These are phyloP conservation scores for Parnassius apollo DNA, from an alignment of 2,888 invertebrate species.

Conservation along the genomic window DNA sequence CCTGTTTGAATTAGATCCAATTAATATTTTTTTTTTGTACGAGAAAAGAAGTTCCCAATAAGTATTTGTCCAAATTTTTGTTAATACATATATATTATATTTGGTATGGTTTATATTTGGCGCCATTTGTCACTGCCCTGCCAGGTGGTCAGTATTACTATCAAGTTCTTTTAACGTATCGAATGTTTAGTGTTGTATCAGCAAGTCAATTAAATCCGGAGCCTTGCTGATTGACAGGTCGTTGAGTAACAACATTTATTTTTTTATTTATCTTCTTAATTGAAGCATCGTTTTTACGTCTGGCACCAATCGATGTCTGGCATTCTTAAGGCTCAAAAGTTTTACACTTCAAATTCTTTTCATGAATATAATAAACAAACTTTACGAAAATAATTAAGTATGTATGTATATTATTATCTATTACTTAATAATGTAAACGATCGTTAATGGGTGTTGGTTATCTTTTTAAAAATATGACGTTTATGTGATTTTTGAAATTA, in stretches of 20 bases:
- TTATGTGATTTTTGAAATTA: no score
- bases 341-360: no score
- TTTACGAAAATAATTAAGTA: no score
- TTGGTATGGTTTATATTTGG: slow-evolving; percentile 49
- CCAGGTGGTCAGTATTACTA: slow-evolving; percentile 52
- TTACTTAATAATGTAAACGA: no score
- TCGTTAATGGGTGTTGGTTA: no score
- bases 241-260: slow-evolving; percentile 37
- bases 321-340: neutral
- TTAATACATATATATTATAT: neutral
- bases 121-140: slow-evolving; percentile 45
- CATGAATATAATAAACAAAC: no score
- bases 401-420: no score
- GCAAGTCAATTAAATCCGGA: slow-evolving; percentile 39
- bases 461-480: no score
- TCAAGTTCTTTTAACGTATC: slow-evolving; percentile 28
- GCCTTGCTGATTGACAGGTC: slow-evolving; percentile 49
- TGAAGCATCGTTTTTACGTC: slow-evolving; percentile 9
- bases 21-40: neutral
- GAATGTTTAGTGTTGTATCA: slow-evolving; percentile 27
- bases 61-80: slow-evolving; percentile 6
- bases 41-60: neutral
- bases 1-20: slow-evolving; percentile 2
- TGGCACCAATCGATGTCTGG: neutral
- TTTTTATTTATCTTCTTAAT: slow-evolving; percentile 22